Evolutionary conservation across 1,140 invertebrate species (phyloP), one percentile per base, ranked within the genome.

Genomic region (Pseudomyrmex gracilis): DNA sequence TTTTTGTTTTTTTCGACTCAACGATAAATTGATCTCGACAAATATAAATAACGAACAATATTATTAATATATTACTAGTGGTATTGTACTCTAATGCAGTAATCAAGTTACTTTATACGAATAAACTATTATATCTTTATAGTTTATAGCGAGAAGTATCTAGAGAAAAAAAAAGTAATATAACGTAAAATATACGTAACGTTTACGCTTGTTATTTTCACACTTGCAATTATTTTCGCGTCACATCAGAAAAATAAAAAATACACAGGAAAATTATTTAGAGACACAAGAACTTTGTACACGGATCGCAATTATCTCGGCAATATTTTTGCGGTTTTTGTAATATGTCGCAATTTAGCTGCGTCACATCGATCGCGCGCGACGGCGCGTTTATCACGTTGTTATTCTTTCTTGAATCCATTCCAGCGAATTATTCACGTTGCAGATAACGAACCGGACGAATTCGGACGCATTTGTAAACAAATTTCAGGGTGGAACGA

Each of bases 341-440:
- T 22, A 57, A 70, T 15, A 45, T 43, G 20, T 57, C 15, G 34
- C 53, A 71, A 71, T 70, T 80, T 61, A 58, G 24, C 66, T 10
- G 66, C n/a, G 12, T 17, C 49, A 60, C 47, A 70, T 70, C 43
- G 76, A 58, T 70, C 66, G 68, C 43, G 45, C 13, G 12, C 76
- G 15, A 20, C 8, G 34, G 20, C n/a, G 53, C 76, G 66, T 80
- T 71, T 80, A 80, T 80, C 76, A 80, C 66, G 66, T 80, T 80
- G 76, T 80, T 80, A 70, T 80, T 80, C 66, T 70, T 80, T 61
- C 76, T 80, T 80, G 76, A 80, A 80, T 58, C 76, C 76, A 70
- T 80, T 80, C 10, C 66, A 53, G 20, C 84, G 66, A 73, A 73
- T 87, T 64, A 64, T 66, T 74, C 53, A 55, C 66, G 63, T 22